A percentile compares a stretch with the other conserved stretches of the same genome.
phyloP scores from a whole-genome alignment of 2,113 vertebrate genomes.

The Macrotus californicus region DNA sequence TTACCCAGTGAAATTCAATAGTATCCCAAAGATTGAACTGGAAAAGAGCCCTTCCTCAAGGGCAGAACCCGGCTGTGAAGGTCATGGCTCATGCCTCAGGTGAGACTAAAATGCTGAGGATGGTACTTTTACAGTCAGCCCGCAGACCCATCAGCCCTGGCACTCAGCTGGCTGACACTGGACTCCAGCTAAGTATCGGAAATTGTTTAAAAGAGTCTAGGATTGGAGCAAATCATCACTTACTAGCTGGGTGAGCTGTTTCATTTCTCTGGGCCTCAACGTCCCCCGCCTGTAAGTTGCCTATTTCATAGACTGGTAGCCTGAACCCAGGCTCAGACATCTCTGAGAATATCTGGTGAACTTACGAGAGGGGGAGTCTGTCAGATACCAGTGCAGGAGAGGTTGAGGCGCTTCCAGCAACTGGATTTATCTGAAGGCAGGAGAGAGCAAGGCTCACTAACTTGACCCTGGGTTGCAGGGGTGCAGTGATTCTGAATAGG shows the following conservation, averaged over 20 bases:
- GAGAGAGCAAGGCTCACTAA: not conserved
- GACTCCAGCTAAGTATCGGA: not conserved
- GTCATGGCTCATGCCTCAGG: not conserved
- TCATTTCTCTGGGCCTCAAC: not conserved
- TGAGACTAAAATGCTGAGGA: not conserved
- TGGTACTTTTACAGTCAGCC: not conserved
- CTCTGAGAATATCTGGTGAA: not conserved
- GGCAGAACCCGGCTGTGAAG: not conserved
- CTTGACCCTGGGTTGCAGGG: not conserved
- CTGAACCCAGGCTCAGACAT: not conserved
- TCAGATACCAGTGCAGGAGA: not conserved
- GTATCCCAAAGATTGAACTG: not conserved
- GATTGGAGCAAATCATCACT: not conserved
- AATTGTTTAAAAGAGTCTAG: not conserved
- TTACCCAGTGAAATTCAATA: not conserved
- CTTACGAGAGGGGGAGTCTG: not conserved
- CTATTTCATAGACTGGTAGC: not conserved
- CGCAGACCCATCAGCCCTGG: not conserved
- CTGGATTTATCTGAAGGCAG: not conserved
- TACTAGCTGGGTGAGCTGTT: not conserved
- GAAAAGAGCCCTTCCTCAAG: not conserved
- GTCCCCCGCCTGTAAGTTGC: not conserved
- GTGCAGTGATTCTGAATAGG: not conserved
- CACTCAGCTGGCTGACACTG: not conserved
- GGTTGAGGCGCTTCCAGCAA: not conserved